Conservation (phyloP, 2,888 invertebrate species). For the Leptogaster cylindrica region DNA sequence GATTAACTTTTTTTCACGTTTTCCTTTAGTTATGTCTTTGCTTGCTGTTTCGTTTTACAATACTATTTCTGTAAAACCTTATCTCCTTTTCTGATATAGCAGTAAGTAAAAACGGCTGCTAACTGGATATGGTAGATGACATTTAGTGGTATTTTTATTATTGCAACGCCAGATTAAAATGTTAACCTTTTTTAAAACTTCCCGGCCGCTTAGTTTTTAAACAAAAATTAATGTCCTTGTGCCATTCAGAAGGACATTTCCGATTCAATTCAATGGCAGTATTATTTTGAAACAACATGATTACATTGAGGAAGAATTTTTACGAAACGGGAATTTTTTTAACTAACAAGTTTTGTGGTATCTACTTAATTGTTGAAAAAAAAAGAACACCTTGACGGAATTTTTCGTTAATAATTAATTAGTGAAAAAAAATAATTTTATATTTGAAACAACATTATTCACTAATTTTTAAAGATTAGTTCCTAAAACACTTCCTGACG, state of each 20-base stretch:
- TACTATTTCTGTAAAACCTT: neutral
- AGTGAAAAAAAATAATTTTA: too few species aligned
- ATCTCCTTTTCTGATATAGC: neutral
- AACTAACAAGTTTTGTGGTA: too few species aligned
- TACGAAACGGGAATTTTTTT: too few species aligned
- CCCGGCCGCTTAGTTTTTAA: neutral
- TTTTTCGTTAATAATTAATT: too few species aligned
- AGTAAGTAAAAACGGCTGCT: neutral
- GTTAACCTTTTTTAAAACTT: neutral
- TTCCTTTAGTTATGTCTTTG: neutral
- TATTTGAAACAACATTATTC: too few species aligned
- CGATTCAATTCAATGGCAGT: neutral
- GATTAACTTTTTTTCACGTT: conserved; percentile 4
- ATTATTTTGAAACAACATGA: too few species aligned
- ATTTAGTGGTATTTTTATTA: neutral
- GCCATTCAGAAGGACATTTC: conserved; percentile 18
- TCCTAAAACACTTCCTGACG: too few species aligned
- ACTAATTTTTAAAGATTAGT: too few species aligned
- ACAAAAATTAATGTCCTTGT: conserved; percentile 28
- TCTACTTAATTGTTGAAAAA: too few species aligned
- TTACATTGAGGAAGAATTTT: too few species aligned
- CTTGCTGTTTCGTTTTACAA: neutral
- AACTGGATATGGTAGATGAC: conserved; percentile 22
- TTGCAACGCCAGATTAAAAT: too few species aligned
- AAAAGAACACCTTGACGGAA: too few species aligned